Evolutionary conservation across 1,140 invertebrate genomes (phyloP), one percentile per base, ranked within the genome.

Genomic region (Leptinotarsa defecta): DNA sequence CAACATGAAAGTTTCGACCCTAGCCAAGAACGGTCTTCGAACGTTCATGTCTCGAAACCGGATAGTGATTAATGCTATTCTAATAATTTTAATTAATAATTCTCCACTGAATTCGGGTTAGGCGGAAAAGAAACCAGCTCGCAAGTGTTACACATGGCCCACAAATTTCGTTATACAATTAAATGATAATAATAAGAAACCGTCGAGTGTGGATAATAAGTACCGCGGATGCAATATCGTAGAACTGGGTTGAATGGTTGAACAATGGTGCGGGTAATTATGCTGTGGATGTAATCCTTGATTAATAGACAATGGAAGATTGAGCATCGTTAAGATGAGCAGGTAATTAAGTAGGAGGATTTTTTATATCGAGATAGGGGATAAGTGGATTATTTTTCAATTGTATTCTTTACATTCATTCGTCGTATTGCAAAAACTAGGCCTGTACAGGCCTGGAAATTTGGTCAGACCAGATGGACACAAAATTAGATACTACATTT

Each of bases 241-340:
- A 17, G 52, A 57, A 57, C 13, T 57, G 17, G 52, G 52, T 57
- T 57, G n/a, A 57, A 57, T 19, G 52, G n/a, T 57, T 57, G 15
- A 57, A 57, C 52, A 57, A 57, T 57, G 17, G 52, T 57, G n/a
- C 52, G 52, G 52, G 52, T 57, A 57, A 57, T 57, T 57, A 17
- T 17, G 52, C 52, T n/a, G 4, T 13, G n/a, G 52, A 57, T 17
- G 52, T 57, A 57, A 57, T 17, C 13, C 52, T 57, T 57, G 52
- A 57, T 57, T 57, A 57, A 57, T 13, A 57, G 15, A 8, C 15
- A 43, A 43, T 43, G 34, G 8, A 43, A 11, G 34, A 43, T 43
- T 43, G 34, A 43, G 8, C 34, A 43, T 43, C 34, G 34, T 43
- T 43, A 57, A 13, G 52, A 57, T 17, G 52, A 57, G 52, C 52